Base-by-base conservation (phyloP, 1,140 invertebrate species). In the Lucilia cuprina region DNA sequence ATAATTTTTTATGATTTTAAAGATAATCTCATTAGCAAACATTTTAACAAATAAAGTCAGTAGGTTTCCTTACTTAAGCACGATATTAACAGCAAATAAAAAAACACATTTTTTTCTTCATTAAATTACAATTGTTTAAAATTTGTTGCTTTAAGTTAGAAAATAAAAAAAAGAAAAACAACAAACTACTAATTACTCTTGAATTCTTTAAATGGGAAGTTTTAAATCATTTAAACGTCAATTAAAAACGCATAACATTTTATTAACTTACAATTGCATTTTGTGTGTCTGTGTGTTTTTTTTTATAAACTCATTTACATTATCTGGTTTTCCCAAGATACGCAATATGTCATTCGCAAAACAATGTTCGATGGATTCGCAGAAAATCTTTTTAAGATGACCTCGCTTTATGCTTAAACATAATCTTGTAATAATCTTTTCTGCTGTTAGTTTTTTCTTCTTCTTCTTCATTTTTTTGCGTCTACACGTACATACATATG, bases 201-300 rank as follows among this genome's bases (percentile, higher is more conserved):
- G 9, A 21, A 21, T 21, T 70, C 8, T 25, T 21, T 21, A 50
- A 80, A 19, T 19, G n/a, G 77, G 77, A 80, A 80, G 41, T 80
- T 80, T 80, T 80, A 30, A 80, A 80, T 80, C 77, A 80, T 80
- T 70, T 80, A 80, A 21, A 50, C 35, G 77, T 80, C 77, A 80
- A 80, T 80, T 80, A 80, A 80, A 80, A 80, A 70, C 8, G n/a
- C 19, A 70, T 21, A 70, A 25, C 19, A 70, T 70, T 70, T 70
- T 70, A 60, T 70, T 70, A 9, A 70, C n/a, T 70, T 21, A 60
- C 55, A 17, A 60, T 65, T 65, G 60, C 4, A 55, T 55, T 5
- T n/a, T n/a, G n/a, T n/a, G n/a, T n/a, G n/a, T n/a, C n/a, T n/a
- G n/a, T 14, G 13, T 25, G 65, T 7, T 60, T 60, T 60, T 60